Base-by-base conservation (phyloP, 2,888 invertebrate genomes). In the Diaphora mendica region DNA sequence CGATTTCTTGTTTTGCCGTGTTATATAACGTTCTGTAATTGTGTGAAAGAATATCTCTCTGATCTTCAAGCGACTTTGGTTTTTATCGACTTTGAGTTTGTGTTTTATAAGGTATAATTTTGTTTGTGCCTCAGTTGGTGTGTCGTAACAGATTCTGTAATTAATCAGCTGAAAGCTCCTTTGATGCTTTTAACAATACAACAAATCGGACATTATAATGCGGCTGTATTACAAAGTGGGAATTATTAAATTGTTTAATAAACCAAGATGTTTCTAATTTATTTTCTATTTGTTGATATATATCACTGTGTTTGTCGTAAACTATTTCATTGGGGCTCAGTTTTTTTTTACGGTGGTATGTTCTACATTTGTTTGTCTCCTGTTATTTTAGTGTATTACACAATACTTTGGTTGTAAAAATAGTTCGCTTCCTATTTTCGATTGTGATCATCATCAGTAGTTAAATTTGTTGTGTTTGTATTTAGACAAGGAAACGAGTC, bases 21-120 rank as follows among this genome's bases (percentile, higher is more conserved):
- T 88, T 87, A 85, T 82, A 83, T 84, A 89, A 88, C 84, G 82
- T 77, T 81, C 73, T 82, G 86, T 85, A 85, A 86, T 87, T 85
- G 78, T 81, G 79, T 79, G 74, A 77, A 78, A 77, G 51, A 77
- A 62, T 72, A 62, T 62, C 15, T 30, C 7, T 30, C 30, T 30
- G 17, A 64, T 74, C 72, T 55, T 35, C 77, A 74, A 65, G 71
- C 78, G 42, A 85, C 62, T 85, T 64, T 85, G 71, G 51, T 69
- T 82, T 79, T 76, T 82, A 77, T 77, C 20, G 65, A 67, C 66
- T 13, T 23, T 68, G 71, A 71, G 62, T 76, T 77, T 74, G 73
- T 70, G 74, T 73, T 64, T 69, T 44, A 73, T 71, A 69, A 68
- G 70, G 65, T 68, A 65, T 71, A 77, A 67, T 75, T 77, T 79